These are phyloP conservation scores for Parascotia fuliginaria DNA, from an alignment of 2,888 invertebrate species.

Conservation along the genomic window DNA sequence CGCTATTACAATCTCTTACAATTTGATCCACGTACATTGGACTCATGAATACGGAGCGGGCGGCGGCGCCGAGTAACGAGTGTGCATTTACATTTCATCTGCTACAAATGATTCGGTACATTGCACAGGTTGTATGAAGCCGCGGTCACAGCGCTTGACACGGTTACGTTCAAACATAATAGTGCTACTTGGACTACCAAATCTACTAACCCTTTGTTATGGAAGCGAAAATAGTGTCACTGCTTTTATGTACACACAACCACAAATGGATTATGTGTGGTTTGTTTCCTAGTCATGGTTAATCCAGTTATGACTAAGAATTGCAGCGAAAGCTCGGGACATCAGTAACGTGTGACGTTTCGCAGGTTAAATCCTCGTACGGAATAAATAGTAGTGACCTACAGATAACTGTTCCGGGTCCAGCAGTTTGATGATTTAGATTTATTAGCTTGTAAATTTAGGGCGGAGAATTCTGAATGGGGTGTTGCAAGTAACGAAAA, in stretches of 20 bases:
- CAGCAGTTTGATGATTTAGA: not conserved
- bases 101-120: constrained; percentile 82
- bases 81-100: constrained; percentile 85
- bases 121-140: constrained; percentile 67
- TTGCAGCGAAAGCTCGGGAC: not conserved
- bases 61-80: constrained; percentile 80
- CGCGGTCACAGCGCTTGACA: constrained; percentile 58
- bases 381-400: not conserved
- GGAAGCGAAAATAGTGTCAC: constrained; percentile 4
- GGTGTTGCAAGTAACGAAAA: not conserved
- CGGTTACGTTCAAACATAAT: constrained; percentile 28
- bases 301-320: constrained; percentile 1
- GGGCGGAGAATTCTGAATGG: not conserved
- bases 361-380: not conserved
- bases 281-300: constrained; percentile 4
- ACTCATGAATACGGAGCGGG: constrained; percentile 83
- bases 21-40: constrained; percentile 31
- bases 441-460: not conserved
- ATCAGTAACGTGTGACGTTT: not conserved
- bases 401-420: not conserved
- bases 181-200: constrained; percentile 27
- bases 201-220: constrained; percentile 8
- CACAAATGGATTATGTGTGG: constrained; percentile 5
- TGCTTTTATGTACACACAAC: not conserved
- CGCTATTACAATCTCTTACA: constrained; percentile 29